Percentiles rank a stretch among this genome's conserved stretches.
These are phyloP conservation scores for Trissolcus brochymenae DNA, from an alignment of 2,888 invertebrate species.

Conservation along the genomic window DNA sequence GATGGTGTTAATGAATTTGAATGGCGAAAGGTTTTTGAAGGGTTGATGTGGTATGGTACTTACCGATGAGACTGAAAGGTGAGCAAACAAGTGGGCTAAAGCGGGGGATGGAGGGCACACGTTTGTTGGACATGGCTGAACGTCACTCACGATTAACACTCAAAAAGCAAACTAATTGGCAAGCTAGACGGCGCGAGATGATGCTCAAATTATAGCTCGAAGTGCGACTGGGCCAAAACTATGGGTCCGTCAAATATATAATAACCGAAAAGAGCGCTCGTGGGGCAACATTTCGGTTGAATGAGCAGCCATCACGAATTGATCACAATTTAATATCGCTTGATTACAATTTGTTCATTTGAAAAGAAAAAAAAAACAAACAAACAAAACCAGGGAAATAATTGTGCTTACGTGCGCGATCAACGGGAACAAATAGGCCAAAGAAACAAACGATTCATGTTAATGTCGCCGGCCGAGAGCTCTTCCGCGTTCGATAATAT, in stretches of 20 bases:
- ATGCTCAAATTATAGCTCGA: slow-evolving; percentile 6
- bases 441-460: slow-evolving; percentile 47
- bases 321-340: background rate
- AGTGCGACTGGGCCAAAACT: slow-evolving; percentile 38
- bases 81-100: slow-evolving; percentile 28
- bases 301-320: no score
- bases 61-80: slow-evolving; percentile 24
- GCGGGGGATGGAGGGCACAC: slow-evolving; percentile 24
- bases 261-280: slow-evolving; percentile 25
- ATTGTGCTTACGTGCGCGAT: slow-evolving; percentile 38
- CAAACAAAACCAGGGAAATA: slow-evolving; percentile 35
- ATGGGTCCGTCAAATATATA: slow-evolving; percentile 45
- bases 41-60: slow-evolving; percentile 2
- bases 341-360: background rate
- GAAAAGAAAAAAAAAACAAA: background rate
- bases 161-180: background rate
- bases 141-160: slow-evolving; percentile 13
- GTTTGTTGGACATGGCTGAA: slow-evolving; percentile 10
- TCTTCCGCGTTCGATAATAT: slow-evolving; percentile 46
- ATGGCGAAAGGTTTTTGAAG: background rate
- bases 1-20: no score
- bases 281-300: slow-evolving; percentile 35
- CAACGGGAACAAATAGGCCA: slow-evolving; percentile 57
- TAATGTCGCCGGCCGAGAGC: slow-evolving; percentile 16
- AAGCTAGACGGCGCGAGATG: slow-evolving; percentile 8